These are phyloP conservation scores for Parnassius apollo DNA, from an alignment of 2,888 invertebrate genomes.

Conservation along the genomic window DNA sequence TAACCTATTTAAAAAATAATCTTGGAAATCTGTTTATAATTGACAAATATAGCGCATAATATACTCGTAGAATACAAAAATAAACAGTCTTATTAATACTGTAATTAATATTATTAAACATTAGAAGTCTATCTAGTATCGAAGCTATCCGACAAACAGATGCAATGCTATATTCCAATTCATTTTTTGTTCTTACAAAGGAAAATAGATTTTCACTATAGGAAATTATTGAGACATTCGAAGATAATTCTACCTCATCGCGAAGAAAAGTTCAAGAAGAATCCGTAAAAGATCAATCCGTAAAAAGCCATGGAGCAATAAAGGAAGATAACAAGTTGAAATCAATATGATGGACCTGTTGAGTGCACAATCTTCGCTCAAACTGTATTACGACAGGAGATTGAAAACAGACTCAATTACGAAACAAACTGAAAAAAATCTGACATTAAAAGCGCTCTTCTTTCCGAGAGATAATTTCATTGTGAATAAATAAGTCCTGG, in stretches of 20 bases:
- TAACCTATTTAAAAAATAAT: too few relatives aligned
- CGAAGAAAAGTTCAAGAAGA: neutral
- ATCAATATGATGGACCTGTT: constrained; percentile 21
- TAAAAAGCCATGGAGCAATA: constrained; percentile 2
- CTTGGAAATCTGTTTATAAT: too few relatives aligned
- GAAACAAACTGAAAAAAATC: constrained; percentile 13
- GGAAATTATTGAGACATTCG: neutral
- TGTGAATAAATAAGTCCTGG: too few relatives aligned
- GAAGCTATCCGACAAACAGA: neutral
- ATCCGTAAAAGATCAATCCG: too few relatives aligned
- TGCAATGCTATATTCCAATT: neutral
- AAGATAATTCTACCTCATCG: neutral
- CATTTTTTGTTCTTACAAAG: neutral
- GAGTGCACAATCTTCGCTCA: too few relatives aligned
- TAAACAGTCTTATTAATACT: neutral
- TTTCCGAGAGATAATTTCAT: neutral
- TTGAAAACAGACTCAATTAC: too few relatives aligned
- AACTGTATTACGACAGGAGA: too few relatives aligned
- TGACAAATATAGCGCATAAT: too few relatives aligned
- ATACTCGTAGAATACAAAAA: too few relatives aligned
- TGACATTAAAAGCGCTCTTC: constrained; percentile 19
- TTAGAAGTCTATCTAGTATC: neutral
- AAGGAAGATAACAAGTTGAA: constrained; percentile 16
- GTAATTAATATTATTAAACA: too few relatives aligned
- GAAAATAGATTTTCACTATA: neutral